Percentiles rank a stretch among this genome's conserved stretches.
Conservation (phyloP, 2,888 invertebrate species). For the Hedychridium roseum region DNA sequence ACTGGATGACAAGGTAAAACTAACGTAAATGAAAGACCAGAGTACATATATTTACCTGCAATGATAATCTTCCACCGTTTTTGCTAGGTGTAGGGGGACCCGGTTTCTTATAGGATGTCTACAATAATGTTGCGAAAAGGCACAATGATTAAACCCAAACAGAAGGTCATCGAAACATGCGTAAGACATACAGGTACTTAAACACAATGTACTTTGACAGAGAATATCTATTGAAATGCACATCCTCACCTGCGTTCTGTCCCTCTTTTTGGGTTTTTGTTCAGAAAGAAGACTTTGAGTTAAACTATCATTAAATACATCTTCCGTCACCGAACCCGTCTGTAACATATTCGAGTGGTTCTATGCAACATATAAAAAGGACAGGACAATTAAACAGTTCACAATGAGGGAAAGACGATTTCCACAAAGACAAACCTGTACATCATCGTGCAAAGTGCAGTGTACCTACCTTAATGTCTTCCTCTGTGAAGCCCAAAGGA, state of each 20-base stretch:
- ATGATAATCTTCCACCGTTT: constrained; percentile 78
- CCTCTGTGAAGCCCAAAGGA: constrained; percentile 68
- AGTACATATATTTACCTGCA: constrained; percentile 67
- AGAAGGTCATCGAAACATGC: constrained; percentile 53
- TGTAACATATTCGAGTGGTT: too few relatives aligned
- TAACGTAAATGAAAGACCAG: background rate
- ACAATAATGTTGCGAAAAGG: constrained; percentile 40
- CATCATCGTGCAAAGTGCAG: background rate
- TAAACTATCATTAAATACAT: constrained; percentile 58
- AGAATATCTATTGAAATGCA: background rate
- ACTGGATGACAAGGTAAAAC: background rate
- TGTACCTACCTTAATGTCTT: constrained; percentile 71
- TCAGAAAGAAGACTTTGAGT: constrained; percentile 60
- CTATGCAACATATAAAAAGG: too few relatives aligned
- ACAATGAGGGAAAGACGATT: background rate
- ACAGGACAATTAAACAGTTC: too few relatives aligned
- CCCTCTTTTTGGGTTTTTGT: constrained; percentile 56
- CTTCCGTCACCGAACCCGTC: constrained; percentile 48
- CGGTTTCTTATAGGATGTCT: constrained; percentile 83
- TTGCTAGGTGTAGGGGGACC: constrained; percentile 89
- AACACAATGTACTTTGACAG: background rate
- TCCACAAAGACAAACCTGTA: constrained; percentile 1
- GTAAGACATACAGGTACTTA: background rate
- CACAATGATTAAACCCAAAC: constrained; percentile 12
- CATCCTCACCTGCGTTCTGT: constrained; percentile 52